phyloP scores from a whole-genome alignment of 2,113 vertebrate genomes.

The Rattus rattus region DNA sequence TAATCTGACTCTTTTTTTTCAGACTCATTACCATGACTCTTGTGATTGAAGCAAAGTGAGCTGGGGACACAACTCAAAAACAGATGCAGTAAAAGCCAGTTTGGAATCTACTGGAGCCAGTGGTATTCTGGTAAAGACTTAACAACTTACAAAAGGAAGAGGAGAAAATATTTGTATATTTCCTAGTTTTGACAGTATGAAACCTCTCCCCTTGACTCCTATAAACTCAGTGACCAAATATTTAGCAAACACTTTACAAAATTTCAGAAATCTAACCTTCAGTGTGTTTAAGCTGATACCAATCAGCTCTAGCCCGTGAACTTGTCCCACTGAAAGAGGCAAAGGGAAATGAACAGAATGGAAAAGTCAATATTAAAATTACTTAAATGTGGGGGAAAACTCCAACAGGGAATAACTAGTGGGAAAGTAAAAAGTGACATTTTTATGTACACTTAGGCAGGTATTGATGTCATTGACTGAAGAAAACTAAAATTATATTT shows the following conservation, averaged over 20 bases:
- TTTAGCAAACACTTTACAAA: background rate
- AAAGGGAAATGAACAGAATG: background rate
- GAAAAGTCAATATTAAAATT: background rate
- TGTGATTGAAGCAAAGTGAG: background rate
- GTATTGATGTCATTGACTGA: background rate
- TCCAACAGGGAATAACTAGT: background rate
- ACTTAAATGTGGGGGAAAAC: background rate
- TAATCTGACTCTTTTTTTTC: background rate
- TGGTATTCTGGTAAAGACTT: background rate
- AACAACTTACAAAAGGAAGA: background rate
- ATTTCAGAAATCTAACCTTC: background rate
- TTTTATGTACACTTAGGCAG: background rate
- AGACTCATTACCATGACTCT: background rate
- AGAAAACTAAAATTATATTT: background rate
- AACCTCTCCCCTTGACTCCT: background rate
- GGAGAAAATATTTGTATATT: background rate
- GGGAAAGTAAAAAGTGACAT: background rate
- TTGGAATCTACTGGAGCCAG: background rate
- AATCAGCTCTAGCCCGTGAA: background rate
- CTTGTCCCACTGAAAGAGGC: background rate
- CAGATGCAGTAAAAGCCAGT: background rate
- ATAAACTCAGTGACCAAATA: background rate
- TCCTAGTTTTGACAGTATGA: background rate
- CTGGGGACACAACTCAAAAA: background rate
- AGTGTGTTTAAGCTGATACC: background rate